Evolutionary conservation across 1,140 invertebrate genomes (phyloP).

Genomic region (Zaprionus gabonicus): DNA sequence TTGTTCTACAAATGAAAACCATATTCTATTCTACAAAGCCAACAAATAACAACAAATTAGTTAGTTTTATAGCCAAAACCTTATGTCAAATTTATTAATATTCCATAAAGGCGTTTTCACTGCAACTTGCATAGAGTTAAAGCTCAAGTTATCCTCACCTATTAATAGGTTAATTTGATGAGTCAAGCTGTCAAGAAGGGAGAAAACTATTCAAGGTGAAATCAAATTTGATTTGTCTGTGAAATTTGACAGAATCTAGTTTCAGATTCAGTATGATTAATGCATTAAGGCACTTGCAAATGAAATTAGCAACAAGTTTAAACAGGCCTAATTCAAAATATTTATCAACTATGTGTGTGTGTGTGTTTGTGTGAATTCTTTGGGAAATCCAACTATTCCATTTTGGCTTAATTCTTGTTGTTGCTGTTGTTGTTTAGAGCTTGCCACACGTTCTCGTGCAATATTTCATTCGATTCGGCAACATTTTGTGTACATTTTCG

Average conservation of each 20-base stretch:
- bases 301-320: slow-evolving; percentile 1
- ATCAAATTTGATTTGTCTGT: neutral
- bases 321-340: neutral
- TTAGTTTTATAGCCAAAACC: too few species aligned
- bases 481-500: slow-evolving; percentile 53
- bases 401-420: neutral
- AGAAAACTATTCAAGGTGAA: neutral
- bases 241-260: neutral
- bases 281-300: neutral
- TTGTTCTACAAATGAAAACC: too few species aligned
- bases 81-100: too few species aligned
- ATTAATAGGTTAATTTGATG: neutral
- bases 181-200: neutral
- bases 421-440: slow-evolving; percentile 10
- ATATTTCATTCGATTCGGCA: slow-evolving; percentile 45
- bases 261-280: neutral
- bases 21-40: too few species aligned
- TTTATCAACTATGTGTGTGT: neutral
- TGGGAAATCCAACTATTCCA: neutral
- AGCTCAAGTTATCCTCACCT: neutral
- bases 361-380: neutral
- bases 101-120: too few species aligned
- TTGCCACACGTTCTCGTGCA: slow-evolving; percentile 31
- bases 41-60: too few species aligned
- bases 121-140: neutral